Evolutionary conservation across 2,113 vertebrate genomes (phyloP).

Genomic region (Sitta europaea): DNA sequence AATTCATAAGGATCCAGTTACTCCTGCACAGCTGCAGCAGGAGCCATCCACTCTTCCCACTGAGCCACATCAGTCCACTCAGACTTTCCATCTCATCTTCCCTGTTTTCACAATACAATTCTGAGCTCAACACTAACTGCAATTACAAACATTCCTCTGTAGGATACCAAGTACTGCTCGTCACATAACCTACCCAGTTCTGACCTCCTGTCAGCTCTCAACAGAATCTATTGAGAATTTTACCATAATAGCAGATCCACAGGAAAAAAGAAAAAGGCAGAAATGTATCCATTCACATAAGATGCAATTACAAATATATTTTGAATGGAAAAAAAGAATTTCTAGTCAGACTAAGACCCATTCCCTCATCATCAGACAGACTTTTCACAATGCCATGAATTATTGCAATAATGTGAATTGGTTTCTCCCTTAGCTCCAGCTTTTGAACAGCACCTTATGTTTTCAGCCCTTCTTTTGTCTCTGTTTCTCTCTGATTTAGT

Average conservation of each 20-base stretch:
- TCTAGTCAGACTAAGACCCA: not conserved
- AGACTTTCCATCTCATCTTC: not conserved
- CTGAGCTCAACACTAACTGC: not conserved
- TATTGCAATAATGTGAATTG: not conserved
- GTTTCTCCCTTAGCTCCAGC: not conserved
- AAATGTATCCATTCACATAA: not conserved
- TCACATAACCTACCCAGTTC: not conserved
- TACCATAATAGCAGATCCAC: not conserved
- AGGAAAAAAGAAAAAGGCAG: not conserved
- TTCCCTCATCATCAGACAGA: not conserved
- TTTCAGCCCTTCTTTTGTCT: not conserved
- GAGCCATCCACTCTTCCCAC: not conserved
- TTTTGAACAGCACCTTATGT: not conserved
- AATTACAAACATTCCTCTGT: not conserved
- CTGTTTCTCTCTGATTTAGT: not conserved
- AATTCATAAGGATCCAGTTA: not conserved
- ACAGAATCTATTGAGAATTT: not conserved
- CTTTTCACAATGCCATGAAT: not conserved
- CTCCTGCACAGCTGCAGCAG: not conserved
- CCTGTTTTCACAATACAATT: not conserved
- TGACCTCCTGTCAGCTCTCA: not conserved
- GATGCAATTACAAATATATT: not conserved
- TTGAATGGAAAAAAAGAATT: not conserved
- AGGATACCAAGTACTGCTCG: not conserved
- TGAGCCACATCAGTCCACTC: not conserved